A percentile compares a stretch with the other conserved stretches of the same genome.
phyloP scores from a whole-genome alignment of 2,113 vertebrate species.

The Lucifuga dentata region DNA sequence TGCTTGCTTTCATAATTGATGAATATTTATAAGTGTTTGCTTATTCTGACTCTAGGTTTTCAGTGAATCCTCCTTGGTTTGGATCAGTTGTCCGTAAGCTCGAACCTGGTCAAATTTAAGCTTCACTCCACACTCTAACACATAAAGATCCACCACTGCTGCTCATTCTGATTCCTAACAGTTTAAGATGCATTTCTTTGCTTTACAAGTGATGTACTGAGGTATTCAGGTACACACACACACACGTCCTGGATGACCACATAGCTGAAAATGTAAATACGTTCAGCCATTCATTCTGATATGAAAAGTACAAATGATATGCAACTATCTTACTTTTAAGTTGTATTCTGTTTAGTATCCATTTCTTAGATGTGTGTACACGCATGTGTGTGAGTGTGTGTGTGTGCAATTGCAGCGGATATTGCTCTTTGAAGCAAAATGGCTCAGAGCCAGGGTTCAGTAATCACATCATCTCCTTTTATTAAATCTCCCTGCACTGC shows the following conservation, averaged over 20 bases:
- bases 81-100: neutral
- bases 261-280: slow-evolving; percentile 39
- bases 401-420: slow-evolving; percentile 82
- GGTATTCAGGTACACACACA: slow-evolving; percentile 11
- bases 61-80: slow-evolving; percentile 11
- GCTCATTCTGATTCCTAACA: slow-evolving; percentile 16
- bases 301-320: slow-evolving; percentile 71
- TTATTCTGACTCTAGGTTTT: slow-evolving; percentile 15
- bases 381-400: slow-evolving; percentile 37
- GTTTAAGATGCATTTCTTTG: slow-evolving; percentile 20
- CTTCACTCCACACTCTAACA: too few species aligned
- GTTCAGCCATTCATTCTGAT: slow-evolving; percentile 40
- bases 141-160: neutral
- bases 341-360: slow-evolving; percentile 75
- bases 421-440: slow-evolving; percentile 88
- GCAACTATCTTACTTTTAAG: slow-evolving; percentile 74
- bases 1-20: slow-evolving; percentile 60
- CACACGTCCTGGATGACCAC: slow-evolving; percentile 30
- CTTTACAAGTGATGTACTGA: slow-evolving; percentile 1
- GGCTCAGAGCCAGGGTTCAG: slow-evolving; percentile 90
- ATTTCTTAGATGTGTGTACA: slow-evolving; percentile 61
- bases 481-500: slow-evolving; percentile 94
- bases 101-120: too few species aligned
- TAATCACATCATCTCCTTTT: slow-evolving; percentile 96
- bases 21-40: slow-evolving; percentile 58